These are phyloP conservation scores for Macrotis lagotis DNA, from an alignment of 2,113 vertebrate genomes.

Conservation along the genomic window DNA sequence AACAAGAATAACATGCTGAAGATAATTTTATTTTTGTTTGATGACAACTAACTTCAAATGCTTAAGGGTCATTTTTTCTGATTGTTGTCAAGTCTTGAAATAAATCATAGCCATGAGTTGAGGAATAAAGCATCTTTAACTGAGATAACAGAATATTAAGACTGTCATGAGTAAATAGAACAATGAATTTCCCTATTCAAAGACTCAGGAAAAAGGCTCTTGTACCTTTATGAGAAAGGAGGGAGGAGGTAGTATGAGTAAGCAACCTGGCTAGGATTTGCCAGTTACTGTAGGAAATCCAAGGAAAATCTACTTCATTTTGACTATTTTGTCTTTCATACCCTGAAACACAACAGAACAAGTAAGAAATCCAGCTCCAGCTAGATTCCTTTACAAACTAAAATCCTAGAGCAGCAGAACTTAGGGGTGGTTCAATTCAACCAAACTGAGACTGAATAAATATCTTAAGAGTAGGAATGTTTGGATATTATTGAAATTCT, in stretches of 20 bases:
- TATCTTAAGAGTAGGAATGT: background rate
- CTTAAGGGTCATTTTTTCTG: background rate
- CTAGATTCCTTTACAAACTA: background rate
- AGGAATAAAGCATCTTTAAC: too few relatives aligned
- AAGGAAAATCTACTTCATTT: background rate
- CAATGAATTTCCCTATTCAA: too few relatives aligned
- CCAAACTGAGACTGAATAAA: background rate
- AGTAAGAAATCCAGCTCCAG: background rate
- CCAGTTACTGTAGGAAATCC: too few relatives aligned
- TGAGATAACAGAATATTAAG: too few relatives aligned
- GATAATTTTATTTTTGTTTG: background rate
- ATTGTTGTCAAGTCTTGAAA: too few relatives aligned
- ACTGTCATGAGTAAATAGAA: too few relatives aligned
- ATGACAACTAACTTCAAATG: background rate
- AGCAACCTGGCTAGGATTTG: too few relatives aligned
- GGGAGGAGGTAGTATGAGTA: too few relatives aligned
- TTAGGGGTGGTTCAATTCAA: background rate
- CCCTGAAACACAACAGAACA: background rate
- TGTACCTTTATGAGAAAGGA: too few relatives aligned
- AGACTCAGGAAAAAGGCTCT: too few relatives aligned
- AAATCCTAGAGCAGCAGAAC: background rate
- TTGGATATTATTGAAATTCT: background rate
- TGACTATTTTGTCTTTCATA: background rate
- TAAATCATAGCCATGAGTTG: too few relatives aligned
- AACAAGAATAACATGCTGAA: background rate